Evolutionary conservation across 1,140 invertebrate species (phyloP).

Genomic region (Drosophila lacteicornis): DNA sequence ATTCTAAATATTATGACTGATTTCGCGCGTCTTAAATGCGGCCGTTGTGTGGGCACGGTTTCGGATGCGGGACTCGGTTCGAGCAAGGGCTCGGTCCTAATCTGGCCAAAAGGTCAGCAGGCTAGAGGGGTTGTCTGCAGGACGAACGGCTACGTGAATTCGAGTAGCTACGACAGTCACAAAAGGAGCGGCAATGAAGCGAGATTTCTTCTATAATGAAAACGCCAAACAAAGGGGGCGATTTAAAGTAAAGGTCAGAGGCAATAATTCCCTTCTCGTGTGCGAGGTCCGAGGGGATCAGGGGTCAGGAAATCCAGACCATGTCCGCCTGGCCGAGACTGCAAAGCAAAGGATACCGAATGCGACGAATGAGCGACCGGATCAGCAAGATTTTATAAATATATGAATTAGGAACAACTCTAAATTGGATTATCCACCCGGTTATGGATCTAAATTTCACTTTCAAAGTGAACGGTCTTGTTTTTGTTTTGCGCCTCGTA

Average conservation of each 20-base stretch:
- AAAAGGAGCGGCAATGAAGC: slow-evolving; percentile 56
- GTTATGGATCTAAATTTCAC: no score
- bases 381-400: slow-evolving; percentile 7
- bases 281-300: slow-evolving; percentile 4
- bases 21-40: slow-evolving; percentile 58
- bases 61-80: slow-evolving; percentile 7
- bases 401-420: slow-evolving; percentile 11
- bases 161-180: slow-evolving; percentile 53
- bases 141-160: slow-evolving; percentile 46
- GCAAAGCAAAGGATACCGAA: slow-evolving; percentile 25
- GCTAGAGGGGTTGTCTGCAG: slow-evolving; percentile 1
- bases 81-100: slow-evolving; percentile 28
- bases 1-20: slow-evolving; percentile 83
- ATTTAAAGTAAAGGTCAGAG: slow-evolving; percentile 56
- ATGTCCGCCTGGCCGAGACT: neutral
- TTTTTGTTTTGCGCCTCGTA: no score
- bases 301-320: slow-evolving; percentile 15
- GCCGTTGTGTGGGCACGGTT: slow-evolving; percentile 17
- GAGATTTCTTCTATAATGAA: slow-evolving; percentile 64
- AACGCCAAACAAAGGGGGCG: slow-evolving; percentile 42
- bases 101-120: slow-evolving; percentile 50
- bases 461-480: no score
- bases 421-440: slow-evolving; percentile 14
- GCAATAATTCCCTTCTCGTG: neutral
- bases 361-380: neutral